phyloP scores from a whole-genome alignment of 2,888 invertebrate genomes.

The Kryphioiulus occultus region DNA sequence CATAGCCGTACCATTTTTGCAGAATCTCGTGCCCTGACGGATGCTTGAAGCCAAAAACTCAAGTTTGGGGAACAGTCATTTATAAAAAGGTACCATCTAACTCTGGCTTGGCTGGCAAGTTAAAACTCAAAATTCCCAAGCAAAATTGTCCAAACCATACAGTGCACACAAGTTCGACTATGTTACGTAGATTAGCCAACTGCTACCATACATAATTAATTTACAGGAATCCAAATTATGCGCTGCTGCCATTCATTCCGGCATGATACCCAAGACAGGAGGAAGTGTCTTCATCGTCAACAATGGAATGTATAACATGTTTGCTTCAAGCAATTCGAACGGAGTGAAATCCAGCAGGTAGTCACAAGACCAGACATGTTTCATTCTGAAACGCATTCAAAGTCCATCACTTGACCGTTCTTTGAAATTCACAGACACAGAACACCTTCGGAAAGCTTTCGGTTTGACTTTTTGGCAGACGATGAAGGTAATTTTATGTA shows the following conservation, averaged over 20 bases:
- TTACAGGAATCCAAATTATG: conserved; percentile 44
- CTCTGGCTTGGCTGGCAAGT: too few species aligned
- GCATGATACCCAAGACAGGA: conserved; percentile 46
- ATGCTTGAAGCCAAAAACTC: conserved; percentile 30
- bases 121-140: too few species aligned
- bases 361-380: too few species aligned
- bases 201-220: too few species aligned
- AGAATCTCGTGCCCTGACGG: conserved; percentile 48
- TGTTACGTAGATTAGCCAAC: too few species aligned
- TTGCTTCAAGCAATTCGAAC: conserved; percentile 45
- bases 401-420: background rate
- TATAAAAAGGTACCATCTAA: conserved; percentile 43
- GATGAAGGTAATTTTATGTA: conserved; percentile 37
- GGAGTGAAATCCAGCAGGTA: conserved; percentile 48
- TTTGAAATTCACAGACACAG: conserved; percentile 32
- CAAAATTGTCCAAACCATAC: too few species aligned
- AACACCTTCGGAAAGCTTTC: conserved; percentile 44
- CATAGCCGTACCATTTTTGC: background rate
- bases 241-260: conserved; percentile 48
- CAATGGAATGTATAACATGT: conserved; percentile 47
- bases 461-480: conserved; percentile 42
- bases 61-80: conserved; percentile 49
- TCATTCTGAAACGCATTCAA: background rate
- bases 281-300: conserved; percentile 47
- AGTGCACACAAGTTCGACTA: too few species aligned